These are phyloP conservation scores for Calameuta filiformis DNA, from an alignment of 2,888 invertebrate genomes.

Conservation along the genomic window DNA sequence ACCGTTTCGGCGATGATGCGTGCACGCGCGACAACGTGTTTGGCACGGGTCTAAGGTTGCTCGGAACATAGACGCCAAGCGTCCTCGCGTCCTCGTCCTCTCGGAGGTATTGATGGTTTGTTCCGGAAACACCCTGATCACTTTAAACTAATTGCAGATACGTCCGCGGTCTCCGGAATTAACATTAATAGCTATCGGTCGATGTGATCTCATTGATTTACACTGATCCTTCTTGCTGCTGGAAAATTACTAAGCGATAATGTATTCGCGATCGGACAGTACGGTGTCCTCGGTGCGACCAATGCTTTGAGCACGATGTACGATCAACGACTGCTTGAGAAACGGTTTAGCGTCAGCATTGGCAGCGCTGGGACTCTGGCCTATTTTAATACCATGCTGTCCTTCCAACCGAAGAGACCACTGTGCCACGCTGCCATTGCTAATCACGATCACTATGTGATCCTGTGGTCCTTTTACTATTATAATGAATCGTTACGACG, in stretches of 20 bases:
- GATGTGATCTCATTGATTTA: constrained; percentile 7
- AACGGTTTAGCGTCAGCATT: constrained; percentile 45
- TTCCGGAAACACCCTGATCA: background rate
- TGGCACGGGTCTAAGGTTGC: background rate
- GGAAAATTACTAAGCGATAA: constrained; percentile 8
- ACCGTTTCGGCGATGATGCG: background rate
- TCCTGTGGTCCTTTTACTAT: constrained; percentile 24
- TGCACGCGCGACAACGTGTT: background rate
- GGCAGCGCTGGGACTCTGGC: constrained; percentile 48
- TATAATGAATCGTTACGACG: constrained; percentile 17
- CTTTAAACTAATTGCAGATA: background rate
- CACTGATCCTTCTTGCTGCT: constrained; percentile 14
- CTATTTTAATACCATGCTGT: constrained; percentile 64
- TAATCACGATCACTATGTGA: background rate
- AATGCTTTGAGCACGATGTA: constrained; percentile 47
- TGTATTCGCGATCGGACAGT: constrained; percentile 1
- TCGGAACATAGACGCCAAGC: background rate
- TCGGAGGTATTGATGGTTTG: background rate
- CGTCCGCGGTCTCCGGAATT: background rate
- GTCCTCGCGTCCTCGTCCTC: background rate
- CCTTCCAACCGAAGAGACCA: constrained; percentile 55
- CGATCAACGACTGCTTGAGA: constrained; percentile 51
- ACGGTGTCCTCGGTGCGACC: constrained; percentile 16
- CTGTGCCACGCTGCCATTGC: background rate
- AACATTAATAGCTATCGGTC: background rate